Evolutionary conservation across 1,140 invertebrate genomes (phyloP).

Genomic region (Saxidomus purpurata): DNA sequence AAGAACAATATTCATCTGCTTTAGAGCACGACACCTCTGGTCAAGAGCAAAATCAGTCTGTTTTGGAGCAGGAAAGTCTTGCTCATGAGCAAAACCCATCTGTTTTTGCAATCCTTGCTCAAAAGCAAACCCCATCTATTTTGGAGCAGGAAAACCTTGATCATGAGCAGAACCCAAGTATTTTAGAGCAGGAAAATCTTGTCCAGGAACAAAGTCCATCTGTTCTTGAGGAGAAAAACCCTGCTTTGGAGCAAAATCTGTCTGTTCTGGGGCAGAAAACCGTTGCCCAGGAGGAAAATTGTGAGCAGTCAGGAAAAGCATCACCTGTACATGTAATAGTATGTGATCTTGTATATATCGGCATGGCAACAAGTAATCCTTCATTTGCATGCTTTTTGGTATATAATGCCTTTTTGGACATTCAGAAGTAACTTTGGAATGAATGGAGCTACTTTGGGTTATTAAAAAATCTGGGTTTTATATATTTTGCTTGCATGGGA

Average conservation of each 20-base stretch:
- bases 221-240: too few species aligned
- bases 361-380: background rate
- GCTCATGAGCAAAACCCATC: too few species aligned
- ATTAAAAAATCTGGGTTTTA: too few species aligned
- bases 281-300: background rate
- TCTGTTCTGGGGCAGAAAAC: background rate
- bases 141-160: too few species aligned
- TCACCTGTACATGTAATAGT: background rate
- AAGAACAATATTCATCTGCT: background rate
- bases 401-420: background rate
- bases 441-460: background rate
- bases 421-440: background rate
- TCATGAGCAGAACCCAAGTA: too few species aligned
- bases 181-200: background rate
- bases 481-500: too few species aligned
- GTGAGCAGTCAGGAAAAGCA: background rate
- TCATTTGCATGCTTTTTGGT: background rate
- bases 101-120: too few species aligned
- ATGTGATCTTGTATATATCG: background rate
- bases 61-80: too few species aligned
- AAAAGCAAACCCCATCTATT: too few species aligned
- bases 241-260: too few species aligned
- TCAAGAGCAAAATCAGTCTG: too few species aligned
- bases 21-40: background rate
- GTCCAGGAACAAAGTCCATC: background rate